Evolutionary conservation across 2,797 vertebrate genomes (phyloP).

Genomic region (Myotis planiceps): DNA sequence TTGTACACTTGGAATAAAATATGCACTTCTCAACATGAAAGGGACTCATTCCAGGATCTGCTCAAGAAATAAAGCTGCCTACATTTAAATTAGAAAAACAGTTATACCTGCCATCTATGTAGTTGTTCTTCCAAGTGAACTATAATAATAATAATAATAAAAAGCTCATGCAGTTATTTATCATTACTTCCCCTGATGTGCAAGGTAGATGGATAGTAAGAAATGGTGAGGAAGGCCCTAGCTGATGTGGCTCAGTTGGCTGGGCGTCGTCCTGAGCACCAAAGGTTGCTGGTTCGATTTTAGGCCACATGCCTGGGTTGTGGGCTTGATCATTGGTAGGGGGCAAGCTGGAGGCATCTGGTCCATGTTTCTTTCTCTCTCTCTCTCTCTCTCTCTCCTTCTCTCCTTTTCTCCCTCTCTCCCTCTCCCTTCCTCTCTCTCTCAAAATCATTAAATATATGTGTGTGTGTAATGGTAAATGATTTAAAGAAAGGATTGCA

Average conservation of each 20-base stretch:
- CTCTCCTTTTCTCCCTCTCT: too few relatives aligned
- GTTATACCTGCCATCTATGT: neutral
- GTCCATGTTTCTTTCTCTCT: too few relatives aligned
- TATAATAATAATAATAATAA: neutral
- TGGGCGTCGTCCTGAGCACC: too few relatives aligned
- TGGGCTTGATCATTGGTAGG: too few relatives aligned
- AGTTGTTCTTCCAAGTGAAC: neutral
- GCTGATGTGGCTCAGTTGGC: too few relatives aligned
- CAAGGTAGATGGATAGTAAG: neutral
- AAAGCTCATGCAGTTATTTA: neutral
- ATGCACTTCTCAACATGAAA: conserved; percentile 27
- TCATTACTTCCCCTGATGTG: neutral
- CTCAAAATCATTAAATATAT: too few relatives aligned
- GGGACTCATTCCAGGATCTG: neutral
- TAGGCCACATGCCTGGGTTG: too few relatives aligned
- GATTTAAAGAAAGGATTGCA: neutral
- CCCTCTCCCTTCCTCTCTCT: too few relatives aligned
- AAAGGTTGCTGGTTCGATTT: too few relatives aligned
- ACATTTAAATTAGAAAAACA: conserved; percentile 49
- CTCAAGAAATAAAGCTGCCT: conserved; percentile 15
- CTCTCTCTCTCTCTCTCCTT: too few relatives aligned
- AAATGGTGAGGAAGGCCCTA: neutral
- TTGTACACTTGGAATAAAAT: conserved; percentile 63
- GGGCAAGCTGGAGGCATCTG: too few relatives aligned
- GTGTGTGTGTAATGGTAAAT: neutral